A percentile compares a stretch with the other conserved stretches of the same genome.
phyloP scores from a whole-genome alignment of 2,113 vertebrate species.

The Neogobius melanostomus region DNA sequence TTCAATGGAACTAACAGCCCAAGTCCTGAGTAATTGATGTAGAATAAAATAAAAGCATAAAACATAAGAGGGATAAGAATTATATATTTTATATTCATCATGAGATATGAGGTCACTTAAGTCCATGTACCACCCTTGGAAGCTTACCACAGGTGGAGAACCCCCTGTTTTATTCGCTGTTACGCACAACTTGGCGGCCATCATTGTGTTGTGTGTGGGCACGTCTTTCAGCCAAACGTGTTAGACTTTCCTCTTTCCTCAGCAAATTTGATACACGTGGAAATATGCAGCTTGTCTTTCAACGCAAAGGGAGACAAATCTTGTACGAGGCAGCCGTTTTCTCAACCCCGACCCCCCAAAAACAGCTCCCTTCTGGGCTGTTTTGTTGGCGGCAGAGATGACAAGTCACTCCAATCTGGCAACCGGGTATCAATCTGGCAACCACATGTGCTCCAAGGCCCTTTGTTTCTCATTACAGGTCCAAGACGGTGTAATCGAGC shows the following conservation, averaged over 20 bases:
- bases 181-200: no score
- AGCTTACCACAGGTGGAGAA: background rate
- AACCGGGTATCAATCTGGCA: constrained; percentile 62
- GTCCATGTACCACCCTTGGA: no score
- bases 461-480: constrained; percentile 45
- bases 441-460: constrained; percentile 60
- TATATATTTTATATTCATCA: no score
- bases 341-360: constrained; percentile 35
- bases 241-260: constrained; percentile 51
- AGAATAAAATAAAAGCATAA: no score
- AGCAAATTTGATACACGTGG: constrained; percentile 45
- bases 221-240: constrained; percentile 42
- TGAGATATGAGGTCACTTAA: no score
- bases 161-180: no score
- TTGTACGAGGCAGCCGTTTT: constrained; percentile 47
- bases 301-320: constrained; percentile 2
- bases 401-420: constrained; percentile 55
- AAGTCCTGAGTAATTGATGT: no score
- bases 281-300: constrained; percentile 43
- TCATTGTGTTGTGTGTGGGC: constrained; percentile 36
- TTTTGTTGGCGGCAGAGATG: constrained; percentile 48
- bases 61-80: no score
- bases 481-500: constrained; percentile 33
- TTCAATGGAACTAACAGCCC: no score
- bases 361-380: constrained; percentile 43